Evolutionary conservation across 1,140 invertebrate species (phyloP), one percentile per base, ranked within the genome.

Genomic region (Ditylenchus dipsaci): DNA sequence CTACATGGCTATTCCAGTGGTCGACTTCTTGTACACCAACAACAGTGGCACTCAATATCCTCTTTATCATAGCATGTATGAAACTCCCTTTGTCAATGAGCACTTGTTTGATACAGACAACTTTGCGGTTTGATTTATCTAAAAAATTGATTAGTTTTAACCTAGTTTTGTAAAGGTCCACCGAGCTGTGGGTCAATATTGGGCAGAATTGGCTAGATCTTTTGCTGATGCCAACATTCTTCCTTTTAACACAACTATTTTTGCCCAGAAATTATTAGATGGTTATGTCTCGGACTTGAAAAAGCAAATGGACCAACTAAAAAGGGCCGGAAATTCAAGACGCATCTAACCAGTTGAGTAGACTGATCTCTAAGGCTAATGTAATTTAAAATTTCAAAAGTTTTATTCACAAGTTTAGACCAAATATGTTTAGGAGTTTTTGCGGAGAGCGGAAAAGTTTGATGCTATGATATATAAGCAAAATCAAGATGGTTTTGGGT

Each of bases 51-150:
- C 26, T n/a, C 65, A 65, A 0, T 86, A 86, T 71, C 83, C 85
- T 3, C 72, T 85, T 1, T 86, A 86, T 71, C 85, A 86, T 69
- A 78, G 84, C 0, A 76, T 82, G n/a, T 86, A 86, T 67, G 85
- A 86, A 65, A 84, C 84, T 8, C 84, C 84, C 33, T 76, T 79
- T 42, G 58, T 81, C 7, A 79, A 84, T 45, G 78, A 85, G 63
- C 71, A 79, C 47, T 57, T 84, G 33, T 75, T 84, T 30, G 85
- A 86, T 64, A 69, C 63, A 27, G 67, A 80, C 7, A 63, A 76
- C 38, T 63, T 76, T 15, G 69, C 78, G 23, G 76, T 77, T 13
- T 26, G 65, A 43, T 65, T 15, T 26, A 8, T 29, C 19, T 45
- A 23, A 27, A 67, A 21, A 70, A n/a, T 19, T 17, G 15, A 23